These are phyloP conservation scores for Choloepus didactylus DNA, from an alignment of 2,797 vertebrate species.

Conservation along the genomic window DNA sequence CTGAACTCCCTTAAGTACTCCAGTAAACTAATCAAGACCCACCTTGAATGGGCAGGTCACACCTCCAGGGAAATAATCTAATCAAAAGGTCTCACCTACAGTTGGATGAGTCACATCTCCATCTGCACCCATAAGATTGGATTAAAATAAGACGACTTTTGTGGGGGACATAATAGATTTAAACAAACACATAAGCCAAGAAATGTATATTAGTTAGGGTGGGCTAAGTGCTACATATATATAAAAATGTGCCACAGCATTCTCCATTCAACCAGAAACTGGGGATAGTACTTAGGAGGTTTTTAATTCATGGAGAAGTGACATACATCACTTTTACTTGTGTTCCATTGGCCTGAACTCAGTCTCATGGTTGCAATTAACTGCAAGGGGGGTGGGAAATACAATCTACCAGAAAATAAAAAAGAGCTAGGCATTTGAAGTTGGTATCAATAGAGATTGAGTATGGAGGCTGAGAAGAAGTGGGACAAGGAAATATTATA, in stretches of 20 bases:
- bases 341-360: neutral
- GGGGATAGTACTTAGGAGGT: neutral
- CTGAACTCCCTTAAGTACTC: too few relatives aligned
- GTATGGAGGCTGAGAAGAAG: neutral
- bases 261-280: neutral
- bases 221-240: neutral
- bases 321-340: neutral
- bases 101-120: too few relatives aligned
- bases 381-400: neutral
- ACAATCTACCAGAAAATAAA: neutral
- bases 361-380: neutral
- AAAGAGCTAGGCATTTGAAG: neutral
- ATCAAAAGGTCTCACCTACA: too few relatives aligned
- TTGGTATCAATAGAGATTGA: neutral
- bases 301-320: neutral
- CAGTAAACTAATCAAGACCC: too few relatives aligned
- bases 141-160: too few relatives aligned
- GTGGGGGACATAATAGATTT: too few relatives aligned
- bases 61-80: too few relatives aligned
- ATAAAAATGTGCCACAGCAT: neutral
- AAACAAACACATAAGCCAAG: neutral
- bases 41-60: too few relatives aligned
- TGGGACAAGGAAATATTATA: neutral
- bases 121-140: too few relatives aligned
- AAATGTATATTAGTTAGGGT: neutral